Evolutionary conservation across 1,140 invertebrate species (phyloP), one percentile per base, ranked within the genome.

Genomic region (Drosophila parvula): DNA sequence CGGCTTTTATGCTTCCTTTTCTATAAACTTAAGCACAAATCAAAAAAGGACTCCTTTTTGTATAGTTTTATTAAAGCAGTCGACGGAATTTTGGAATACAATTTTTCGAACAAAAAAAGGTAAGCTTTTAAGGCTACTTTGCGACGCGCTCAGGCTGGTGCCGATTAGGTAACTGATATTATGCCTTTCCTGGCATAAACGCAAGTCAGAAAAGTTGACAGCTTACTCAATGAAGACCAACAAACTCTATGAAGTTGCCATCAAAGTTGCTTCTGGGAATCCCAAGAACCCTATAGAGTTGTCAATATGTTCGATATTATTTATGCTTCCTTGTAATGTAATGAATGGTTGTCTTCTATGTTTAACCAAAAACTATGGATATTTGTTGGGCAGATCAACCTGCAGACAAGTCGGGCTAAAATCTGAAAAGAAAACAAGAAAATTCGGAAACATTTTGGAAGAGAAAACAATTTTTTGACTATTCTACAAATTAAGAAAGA

Each of bases 121-220:
- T 9, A 47, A 57, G 16, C 6, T 41, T 40, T 14, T 44, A n/a
- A 22, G n/a, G 10, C 18, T 44, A 56, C 47, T 62, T 36, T 2
- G 34, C 43, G 48, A 56, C 47, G n/a, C 63, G 40, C 40, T 56
- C 10, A 6, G 40, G 27, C 16, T 64, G 53, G 30, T 47, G 36
- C 14, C 14, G 36, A 44, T 30, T 43, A 14, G 38, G 8, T 18
- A 68, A 76, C 43, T 76, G 73, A 55, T 28, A 22, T n/a, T 53
- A 48, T 12, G 14, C 18, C 45, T 36, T 40, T 50, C 16, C 32
- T 16, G 22, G 34, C 8, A 12, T 5, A 2, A 28, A 30, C 34
- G 36, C 41, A 53, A 38, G 16, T 53, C 16, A 4, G 7, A 7
- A 27, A 10, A 27, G 43, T 43, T 77, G 74, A 77, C 73, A 68